Base-by-base conservation (phyloP, 2,888 invertebrate species). In the Cataglyphis altisquamis region DNA sequence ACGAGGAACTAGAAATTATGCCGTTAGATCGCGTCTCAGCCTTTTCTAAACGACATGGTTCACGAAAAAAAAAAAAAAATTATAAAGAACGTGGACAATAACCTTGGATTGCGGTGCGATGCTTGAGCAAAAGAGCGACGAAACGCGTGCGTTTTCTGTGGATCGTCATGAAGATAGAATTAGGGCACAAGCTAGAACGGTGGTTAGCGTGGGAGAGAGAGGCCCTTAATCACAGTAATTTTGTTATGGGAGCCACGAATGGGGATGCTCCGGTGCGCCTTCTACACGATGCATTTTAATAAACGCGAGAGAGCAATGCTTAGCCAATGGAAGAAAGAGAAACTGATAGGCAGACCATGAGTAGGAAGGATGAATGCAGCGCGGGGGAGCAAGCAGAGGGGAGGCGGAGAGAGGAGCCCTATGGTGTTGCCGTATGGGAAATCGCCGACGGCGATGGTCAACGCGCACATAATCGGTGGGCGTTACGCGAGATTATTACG, bases 381-480 rank as follows among this genome's bases (percentile, higher is more conserved):
- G 41, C 25, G 62, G 70, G 60, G 18, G 39, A 48, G 57, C 21
- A 9, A 29, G 21, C n/a, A 64, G 52, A 45, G 72, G 74, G 73
- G 63, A 66, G 55, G 41, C 67, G 66, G 62, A 45, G 48, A 62
- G 75, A 63, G 78, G 84, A 84, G 86, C 85, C 88, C 90, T 39
- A 90, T 89, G 91, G 89, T 90, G 84, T 90, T 89, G 91, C 88
- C 89, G 89, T 90, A 94, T 94, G 94, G 93, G 94, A 94, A 94
- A 93, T 91, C 87, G 93, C 94, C 92, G 82, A 80, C 83, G 89
- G 94, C 91, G 83, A 90, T 84, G 90, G 90, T 91, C 92, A 91
- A 92, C 91, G 92, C 91, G 91, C 90, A 90, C 88, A 82, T 93
- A 92, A 94, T 94, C 92, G 93, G 90, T 91, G 92, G 93, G 92